Percentiles rank a stretch among this genome's conserved stretches.
These are phyloP conservation scores for Bhutanitis thaidina DNA, from an alignment of 2,888 invertebrate species.

Conservation along the genomic window DNA sequence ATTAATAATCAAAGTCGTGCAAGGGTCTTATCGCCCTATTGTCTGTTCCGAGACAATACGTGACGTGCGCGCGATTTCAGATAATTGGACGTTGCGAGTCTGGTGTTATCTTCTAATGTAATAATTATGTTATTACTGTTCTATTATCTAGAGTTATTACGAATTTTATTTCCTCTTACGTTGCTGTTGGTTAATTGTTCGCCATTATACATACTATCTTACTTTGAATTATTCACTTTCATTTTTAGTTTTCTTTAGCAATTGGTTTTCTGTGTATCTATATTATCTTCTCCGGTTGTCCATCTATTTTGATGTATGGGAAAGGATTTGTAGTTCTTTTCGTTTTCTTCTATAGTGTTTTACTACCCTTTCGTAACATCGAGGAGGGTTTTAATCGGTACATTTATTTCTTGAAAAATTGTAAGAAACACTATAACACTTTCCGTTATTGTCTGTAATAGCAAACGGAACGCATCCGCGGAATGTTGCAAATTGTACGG, in stretches of 20 bases:
- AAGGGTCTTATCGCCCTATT: constrained; percentile 7
- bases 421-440: neutral
- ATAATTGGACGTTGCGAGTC: constrained; percentile 8
- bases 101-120: neutral
- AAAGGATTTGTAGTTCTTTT: too few relatives aligned
- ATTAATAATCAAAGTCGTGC: neutral
- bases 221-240: too few relatives aligned
- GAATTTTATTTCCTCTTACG: neutral
- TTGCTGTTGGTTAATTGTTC: neutral
- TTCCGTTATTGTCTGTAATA: neutral
- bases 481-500: constrained; percentile 40
- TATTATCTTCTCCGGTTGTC: too few relatives aligned
- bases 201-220: too few relatives aligned
- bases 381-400: too few relatives aligned
- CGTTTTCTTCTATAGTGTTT: too few relatives aligned
- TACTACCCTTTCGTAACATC: too few relatives aligned
- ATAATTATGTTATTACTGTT: constrained; percentile 11
- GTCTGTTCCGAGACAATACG: constrained; percentile 12
- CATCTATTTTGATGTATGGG: too few relatives aligned
- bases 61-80: constrained; percentile 7
- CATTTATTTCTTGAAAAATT: too few relatives aligned
- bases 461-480: constrained; percentile 2
- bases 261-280: too few relatives aligned
- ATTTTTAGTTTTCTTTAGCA: too few relatives aligned
- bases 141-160: neutral